Conservation (phyloP, 2,888 invertebrate species). For the Calameuta pallipes region DNA sequence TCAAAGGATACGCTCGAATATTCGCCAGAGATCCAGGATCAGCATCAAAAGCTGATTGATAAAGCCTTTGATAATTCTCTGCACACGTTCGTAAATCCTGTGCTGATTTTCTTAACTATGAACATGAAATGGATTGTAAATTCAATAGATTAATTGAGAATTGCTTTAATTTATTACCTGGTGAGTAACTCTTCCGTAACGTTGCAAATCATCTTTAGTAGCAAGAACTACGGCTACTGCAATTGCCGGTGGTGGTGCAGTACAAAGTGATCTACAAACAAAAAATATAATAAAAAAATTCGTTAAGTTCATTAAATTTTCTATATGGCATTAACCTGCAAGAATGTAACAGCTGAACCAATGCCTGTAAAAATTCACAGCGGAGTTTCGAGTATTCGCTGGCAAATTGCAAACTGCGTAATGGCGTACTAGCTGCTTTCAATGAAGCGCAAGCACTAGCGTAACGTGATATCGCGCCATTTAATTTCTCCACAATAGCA, state of each 20-base stretch:
- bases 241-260: slow-evolving; percentile 93
- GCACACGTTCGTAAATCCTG: slow-evolving; percentile 79
- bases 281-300: background rate
- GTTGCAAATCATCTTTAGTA: slow-evolving; percentile 81
- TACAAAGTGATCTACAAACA: slow-evolving; percentile 74
- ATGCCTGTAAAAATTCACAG: slow-evolving; percentile 78
- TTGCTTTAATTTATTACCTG: slow-evolving; percentile 65
- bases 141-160: background rate
- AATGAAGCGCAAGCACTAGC: slow-evolving; percentile 63
- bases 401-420: slow-evolving; percentile 77
- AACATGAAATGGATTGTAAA: slow-evolving; percentile 20
- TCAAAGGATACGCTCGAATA: slow-evolving; percentile 66
- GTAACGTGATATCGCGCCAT: slow-evolving; percentile 58
- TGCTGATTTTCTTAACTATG: slow-evolving; percentile 77
- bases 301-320: background rate
- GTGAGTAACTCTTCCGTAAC: slow-evolving; percentile 83
- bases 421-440: slow-evolving; percentile 76
- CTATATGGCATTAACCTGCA: slow-evolving; percentile 65
- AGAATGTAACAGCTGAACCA: slow-evolving; percentile 75
- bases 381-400: slow-evolving; percentile 82
- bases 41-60: slow-evolving; percentile 88
- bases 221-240: slow-evolving; percentile 85
- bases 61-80: slow-evolving; percentile 80
- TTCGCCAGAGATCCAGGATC: slow-evolving; percentile 82
- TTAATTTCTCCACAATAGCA: slow-evolving; percentile 56